A percentile compares a stretch with the other conserved stretches of the same genome.
Evolutionary conservation across 2,888 invertebrate species (phyloP).

Genomic region (Eupelmus urozonus): DNA sequence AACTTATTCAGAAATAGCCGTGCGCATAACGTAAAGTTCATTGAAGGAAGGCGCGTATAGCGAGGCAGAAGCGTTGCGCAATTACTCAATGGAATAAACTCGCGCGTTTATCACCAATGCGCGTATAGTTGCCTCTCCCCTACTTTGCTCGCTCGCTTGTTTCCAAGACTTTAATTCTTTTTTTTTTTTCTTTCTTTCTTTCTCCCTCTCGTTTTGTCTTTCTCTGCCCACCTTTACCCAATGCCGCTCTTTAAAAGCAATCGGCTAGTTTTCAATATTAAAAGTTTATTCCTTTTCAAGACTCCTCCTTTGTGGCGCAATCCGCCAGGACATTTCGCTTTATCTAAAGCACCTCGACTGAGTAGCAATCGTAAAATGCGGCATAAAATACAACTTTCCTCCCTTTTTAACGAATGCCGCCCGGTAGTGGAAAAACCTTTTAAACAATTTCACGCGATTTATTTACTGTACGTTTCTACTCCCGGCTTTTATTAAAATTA

Average conservation of each 20-base stretch:
- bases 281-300: constrained; percentile 24
- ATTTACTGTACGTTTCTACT: constrained; percentile 17
- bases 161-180: too few relatives aligned
- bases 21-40: constrained; percentile 42
- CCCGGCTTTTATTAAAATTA: constrained; percentile 8
- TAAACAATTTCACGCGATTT: constrained; percentile 19
- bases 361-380: constrained; percentile 19
- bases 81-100: constrained; percentile 24
- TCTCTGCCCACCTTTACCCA: neutral
- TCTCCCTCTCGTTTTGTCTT: neutral
- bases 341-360: constrained; percentile 27
- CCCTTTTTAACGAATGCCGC: constrained; percentile 8
- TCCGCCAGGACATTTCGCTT: constrained; percentile 14
- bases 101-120: too few relatives aligned
- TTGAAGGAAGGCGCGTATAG: constrained; percentile 37
- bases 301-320: neutral
- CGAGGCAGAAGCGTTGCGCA: neutral
- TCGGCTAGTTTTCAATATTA: constrained; percentile 26
- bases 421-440: constrained; percentile 4
- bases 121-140: too few relatives aligned
- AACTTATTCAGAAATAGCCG: constrained; percentile 62
- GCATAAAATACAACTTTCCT: constrained; percentile 14
- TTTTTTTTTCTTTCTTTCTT: too few relatives aligned
- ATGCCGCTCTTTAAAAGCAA: constrained; percentile 6
- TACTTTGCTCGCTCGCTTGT: too few relatives aligned